phyloP scores from a whole-genome alignment of 2,888 invertebrate genomes.

The Volucella inanis region DNA sequence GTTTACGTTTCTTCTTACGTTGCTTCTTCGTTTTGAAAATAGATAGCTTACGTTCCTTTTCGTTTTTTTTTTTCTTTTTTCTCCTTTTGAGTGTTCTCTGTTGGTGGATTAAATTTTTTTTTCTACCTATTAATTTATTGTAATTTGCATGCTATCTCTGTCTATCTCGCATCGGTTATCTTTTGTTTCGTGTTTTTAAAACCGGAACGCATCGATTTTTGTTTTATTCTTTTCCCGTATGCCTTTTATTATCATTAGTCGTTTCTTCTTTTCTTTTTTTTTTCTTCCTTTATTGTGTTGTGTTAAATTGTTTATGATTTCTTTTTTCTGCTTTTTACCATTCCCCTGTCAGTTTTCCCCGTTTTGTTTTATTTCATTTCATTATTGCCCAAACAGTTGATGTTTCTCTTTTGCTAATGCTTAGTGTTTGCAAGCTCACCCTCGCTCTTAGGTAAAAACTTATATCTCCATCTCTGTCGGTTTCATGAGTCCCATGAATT shows the following conservation, averaged over 20 bases:
- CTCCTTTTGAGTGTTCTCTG: background rate
- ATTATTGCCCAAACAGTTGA: slow-evolving; percentile 26
- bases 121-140: slow-evolving; percentile 56
- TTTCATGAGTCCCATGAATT: slow-evolving; percentile 69
- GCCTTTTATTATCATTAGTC: slow-evolving; percentile 70
- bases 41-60: slow-evolving; percentile 64
- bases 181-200: slow-evolving; percentile 67
- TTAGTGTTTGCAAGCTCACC: slow-evolving; percentile 9
- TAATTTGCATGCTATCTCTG: slow-evolving; percentile 52
- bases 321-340: slow-evolving; percentile 34
- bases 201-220: slow-evolving; percentile 77
- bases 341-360: slow-evolving; percentile 8
- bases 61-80: slow-evolving; percentile 30
- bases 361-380: background rate
- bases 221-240: slow-evolving; percentile 66
- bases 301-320: slow-evolving; percentile 62
- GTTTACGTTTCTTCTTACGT: slow-evolving; percentile 62
- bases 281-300: slow-evolving; percentile 28
- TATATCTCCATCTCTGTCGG: slow-evolving; percentile 61
- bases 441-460: slow-evolving; percentile 35
- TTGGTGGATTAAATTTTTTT: slow-evolving; percentile 18
- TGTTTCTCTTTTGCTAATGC: slow-evolving; percentile 56
- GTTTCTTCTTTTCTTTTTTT: slow-evolving; percentile 26
- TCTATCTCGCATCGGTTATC: slow-evolving; percentile 18
- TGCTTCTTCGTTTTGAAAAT: slow-evolving; percentile 57